Conservation (phyloP, 2,797 vertebrate genomes). For the Agapornis canus region DNA sequence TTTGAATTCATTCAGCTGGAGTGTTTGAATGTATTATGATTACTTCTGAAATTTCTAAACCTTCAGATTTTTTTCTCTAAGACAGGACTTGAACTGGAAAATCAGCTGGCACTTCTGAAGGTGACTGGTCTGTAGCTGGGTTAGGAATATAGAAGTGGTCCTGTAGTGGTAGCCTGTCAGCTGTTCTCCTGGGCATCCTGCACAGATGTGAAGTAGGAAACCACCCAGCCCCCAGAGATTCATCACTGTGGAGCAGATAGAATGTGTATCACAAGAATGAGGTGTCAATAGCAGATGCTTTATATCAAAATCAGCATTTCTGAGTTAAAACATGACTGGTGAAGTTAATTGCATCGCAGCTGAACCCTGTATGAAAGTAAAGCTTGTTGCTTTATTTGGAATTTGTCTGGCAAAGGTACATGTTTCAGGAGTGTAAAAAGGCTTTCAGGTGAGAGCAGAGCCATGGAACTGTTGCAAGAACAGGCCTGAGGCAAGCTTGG, state of each 20-base stretch:
- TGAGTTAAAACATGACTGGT: background rate
- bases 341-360: background rate
- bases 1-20: background rate
- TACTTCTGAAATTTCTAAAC: background rate
- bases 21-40: background rate
- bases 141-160: background rate
- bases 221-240: fast-evolving
- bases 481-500: background rate
- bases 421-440: background rate
- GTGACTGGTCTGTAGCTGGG: fast-evolving
- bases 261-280: fast-evolving
- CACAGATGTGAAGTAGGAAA: background rate
- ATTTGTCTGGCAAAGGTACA: fast-evolving
- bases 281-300: background rate
- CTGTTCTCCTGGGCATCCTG: background rate
- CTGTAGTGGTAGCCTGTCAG: background rate
- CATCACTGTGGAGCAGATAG: background rate
- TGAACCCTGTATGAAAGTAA: background rate
- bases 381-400: background rate
- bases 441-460: background rate
- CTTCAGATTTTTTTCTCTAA: background rate
- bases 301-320: background rate
- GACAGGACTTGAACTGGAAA: background rate
- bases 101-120: background rate
- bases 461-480: background rate